Conservation (phyloP, 2,113 vertebrate genomes). For the Xenotilapia caudafasciata region DNA sequence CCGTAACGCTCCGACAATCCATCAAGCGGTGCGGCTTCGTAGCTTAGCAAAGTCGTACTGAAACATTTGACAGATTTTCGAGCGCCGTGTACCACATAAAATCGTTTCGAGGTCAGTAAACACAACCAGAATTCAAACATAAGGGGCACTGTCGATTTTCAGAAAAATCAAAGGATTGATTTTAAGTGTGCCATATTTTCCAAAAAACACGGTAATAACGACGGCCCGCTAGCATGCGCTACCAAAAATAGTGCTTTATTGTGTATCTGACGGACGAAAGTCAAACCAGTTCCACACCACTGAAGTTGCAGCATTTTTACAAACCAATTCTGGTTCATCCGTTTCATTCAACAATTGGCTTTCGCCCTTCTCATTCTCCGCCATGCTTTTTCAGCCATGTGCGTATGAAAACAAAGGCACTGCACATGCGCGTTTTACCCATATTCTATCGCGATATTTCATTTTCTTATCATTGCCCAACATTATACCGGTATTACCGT, state of each 20-base stretch:
- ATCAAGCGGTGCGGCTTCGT: rapidly evolving
- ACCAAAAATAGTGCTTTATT: background rate
- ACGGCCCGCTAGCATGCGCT: rapidly evolving
- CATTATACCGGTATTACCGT: background rate
- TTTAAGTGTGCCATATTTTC: no score
- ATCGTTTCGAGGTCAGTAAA: no score
- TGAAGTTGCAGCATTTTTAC: background rate
- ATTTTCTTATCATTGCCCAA: background rate
- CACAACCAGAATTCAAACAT: no score
- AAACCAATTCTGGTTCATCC: background rate
- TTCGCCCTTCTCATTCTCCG: rapidly evolving
- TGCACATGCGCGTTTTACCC: background rate
- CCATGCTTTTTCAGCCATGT: background rate
- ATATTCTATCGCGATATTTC: background rate
- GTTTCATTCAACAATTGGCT: rapidly evolving
- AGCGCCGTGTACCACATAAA: no score
- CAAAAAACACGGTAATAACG: no score
- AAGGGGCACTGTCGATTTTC: no score
- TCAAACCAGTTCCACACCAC: rapidly evolving
- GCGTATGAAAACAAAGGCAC: background rate
- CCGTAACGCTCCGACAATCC: rapidly evolving
- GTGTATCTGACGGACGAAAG: rapidly evolving
- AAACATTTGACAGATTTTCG: no score
- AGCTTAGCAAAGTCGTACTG: no score
- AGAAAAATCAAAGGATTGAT: no score